Base-by-base conservation (phyloP, 2,113 vertebrate species). In the Siniperca knerii region DNA sequence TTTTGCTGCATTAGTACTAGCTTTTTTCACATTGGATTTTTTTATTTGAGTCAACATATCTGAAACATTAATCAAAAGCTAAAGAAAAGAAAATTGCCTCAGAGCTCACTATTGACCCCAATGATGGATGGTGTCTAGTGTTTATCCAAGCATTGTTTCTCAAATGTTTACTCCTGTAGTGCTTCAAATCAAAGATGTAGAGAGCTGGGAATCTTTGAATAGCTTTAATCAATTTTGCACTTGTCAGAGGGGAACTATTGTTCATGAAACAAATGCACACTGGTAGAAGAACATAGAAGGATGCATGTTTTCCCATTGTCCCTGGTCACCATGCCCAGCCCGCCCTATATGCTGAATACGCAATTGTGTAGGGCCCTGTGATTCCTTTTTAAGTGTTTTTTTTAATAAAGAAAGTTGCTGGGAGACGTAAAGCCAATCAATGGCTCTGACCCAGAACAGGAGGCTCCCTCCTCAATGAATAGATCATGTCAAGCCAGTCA, bases 51-150 rank as follows among this genome's bases (percentile, higher is more conserved):
- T 74, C 8, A 65, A 73, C 40, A 81, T 73, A 75, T 77, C 42
- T 75, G 57, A 58, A 79, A 46, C 74, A 85, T 85, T 84, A 78
- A 89, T 89, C 79, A 84, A 84, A 85, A 89, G 46, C 57, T 40
- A 25, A 55, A 81, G 60, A 52, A 85, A 87, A 81, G 57, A 33
- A 83, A 82, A 77, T 79, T 18, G 64, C 76, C 81, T 75, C 40
- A 50, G 44, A 35, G 65, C 46, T 83, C 64, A 33, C 21, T 55
- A 85, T 90, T 12, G 84, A 91, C 67, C 33, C 35, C n/a, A 13
- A 44, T 25, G 61, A 85, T 81, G 25, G 71, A 87, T 85, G 64
- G 23, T 65, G 70, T 88, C 75, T 52, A 18, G 60, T 79, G 77
- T 79, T 87, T 79, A 79, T 81, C 82, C 65, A 44, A 73, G 85